Evolutionary conservation across 2,888 invertebrate genomes (phyloP), one percentile per base, ranked within the genome.

Genomic region (Eristalis pertinax): DNA sequence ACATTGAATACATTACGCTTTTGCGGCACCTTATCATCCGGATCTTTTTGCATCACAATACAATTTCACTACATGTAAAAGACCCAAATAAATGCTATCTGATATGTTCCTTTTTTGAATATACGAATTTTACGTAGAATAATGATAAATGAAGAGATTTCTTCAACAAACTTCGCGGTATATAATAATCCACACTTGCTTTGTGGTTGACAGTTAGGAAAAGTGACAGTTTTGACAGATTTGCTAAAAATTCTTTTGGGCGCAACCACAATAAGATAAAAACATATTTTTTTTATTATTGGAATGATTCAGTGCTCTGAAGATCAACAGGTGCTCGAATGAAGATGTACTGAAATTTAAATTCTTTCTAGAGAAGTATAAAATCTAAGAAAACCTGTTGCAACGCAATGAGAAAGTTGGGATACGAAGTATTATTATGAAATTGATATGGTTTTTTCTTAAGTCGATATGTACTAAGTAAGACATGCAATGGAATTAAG

Each of bases 41-140:
- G 82, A 79, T 88, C 88, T 72, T 67, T 77, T 88, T 87, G 89
- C 89, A 89, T 89, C 65, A 84, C 86, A 83, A 70, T 26, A 11
- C 4, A 79, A 63, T 50, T 32, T 58, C 58, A 72, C 68, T 35
- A 72, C 83, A 83, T 68, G 32, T n/a, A 41, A n/a, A 15, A 43
- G 19, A 13, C 8, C 11, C 26, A 35, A 70, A 70, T 35, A 60
- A 63, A 43, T 64, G 29, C 26, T 26, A 43, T 4, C 8, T 41
- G n/a, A 62, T 10, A 60, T 15, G 29, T 19, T 50, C 19, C 19
- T 50, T 50, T n/a, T 50, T 19, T 19, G 50, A 50, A 19, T 19
- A 50, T 19, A 50, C 19, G 8, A 8, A 50, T 8, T 38, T 56
- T 11, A 41, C 15, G 13, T 13, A 62, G 10, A 64, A 65, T 56